A percentile compares a stretch with the other conserved stretches of the same genome.
These are phyloP conservation scores for Pseudanteris insignis DNA, from an alignment of 2,888 invertebrate species.

Conservation along the genomic window DNA sequence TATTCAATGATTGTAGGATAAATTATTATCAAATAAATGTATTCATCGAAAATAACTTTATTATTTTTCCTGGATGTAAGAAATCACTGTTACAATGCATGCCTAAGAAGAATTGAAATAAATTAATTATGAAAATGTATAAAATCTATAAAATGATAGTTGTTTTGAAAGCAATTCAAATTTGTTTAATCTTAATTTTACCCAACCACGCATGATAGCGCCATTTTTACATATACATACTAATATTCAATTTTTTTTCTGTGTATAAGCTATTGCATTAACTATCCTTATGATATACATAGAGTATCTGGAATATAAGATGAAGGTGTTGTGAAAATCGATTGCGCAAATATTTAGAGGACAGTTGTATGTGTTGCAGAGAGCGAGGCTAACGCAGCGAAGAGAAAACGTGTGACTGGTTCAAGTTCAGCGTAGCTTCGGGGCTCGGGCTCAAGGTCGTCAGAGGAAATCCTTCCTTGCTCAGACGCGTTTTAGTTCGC, in stretches of 20 bases:
- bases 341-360: constrained; percentile 41
- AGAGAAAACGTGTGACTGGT: constrained; percentile 57
- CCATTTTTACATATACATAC: too few species aligned
- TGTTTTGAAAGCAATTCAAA: too few species aligned
- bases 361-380: constrained; percentile 13
- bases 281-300: constrained; percentile 24
- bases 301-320: constrained; percentile 30
- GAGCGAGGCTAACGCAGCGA: constrained; percentile 26
- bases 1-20: too few species aligned
- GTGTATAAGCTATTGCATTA: constrained; percentile 21
- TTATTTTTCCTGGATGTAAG: too few species aligned
- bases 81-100: too few species aligned
- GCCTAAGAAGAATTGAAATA: neutral
- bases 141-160: too few species aligned
- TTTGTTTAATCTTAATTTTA: too few species aligned
- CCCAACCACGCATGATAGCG: too few species aligned
- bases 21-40: too few species aligned
- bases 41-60: too few species aligned
- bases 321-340: constrained; percentile 34
- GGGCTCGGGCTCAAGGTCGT: constrained; percentile 57
- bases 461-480: constrained; percentile 53
- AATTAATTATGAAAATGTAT: too few species aligned
- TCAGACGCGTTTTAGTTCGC: constrained; percentile 14
- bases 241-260: too few species aligned
- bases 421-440: constrained; percentile 60